Evolutionary conservation across 2,797 vertebrate species (phyloP), one percentile per base, ranked within the genome.

Genomic region (Bryconaethiops microstoma): DNA sequence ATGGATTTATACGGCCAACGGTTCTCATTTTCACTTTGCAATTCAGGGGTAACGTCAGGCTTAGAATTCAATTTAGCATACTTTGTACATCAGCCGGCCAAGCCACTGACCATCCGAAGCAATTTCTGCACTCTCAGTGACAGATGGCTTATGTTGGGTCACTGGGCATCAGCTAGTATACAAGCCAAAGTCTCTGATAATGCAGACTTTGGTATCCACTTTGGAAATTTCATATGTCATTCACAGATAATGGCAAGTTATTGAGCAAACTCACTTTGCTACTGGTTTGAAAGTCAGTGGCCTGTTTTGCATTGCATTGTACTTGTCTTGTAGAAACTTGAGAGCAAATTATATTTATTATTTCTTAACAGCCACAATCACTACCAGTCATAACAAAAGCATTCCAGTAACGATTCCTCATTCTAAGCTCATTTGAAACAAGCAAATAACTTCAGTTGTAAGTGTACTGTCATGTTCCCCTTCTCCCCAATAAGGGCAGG

Each of bases 41-140:
- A 42, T 55, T 81, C 48, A 35, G 17, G 83, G 67, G 84, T 82
- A 70, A 63, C 64, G 81, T 87, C 64, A 67, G 64, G 19, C 42
- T 67, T 42, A 40, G 39, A 67, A 67, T 67, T 67, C 17, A 8
- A 67, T 67, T 19, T 67, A 67, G 39, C 64, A 42, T n/a, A 67
- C 64, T 67, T 39, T 39, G 9, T 21, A 25, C 25, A 14, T 71
- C 84, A 82, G 83, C 78, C 45, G 16, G 14, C 17, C 17, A n/a
- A n/a, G 7, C 7, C 19, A 55, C 25, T 55, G 64, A 19, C 64
- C 35, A n/a, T 19, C 3, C 5, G 50, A 17, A 2, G 8, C 23
- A 29, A 5, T 55, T 54, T 1, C 52, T 54, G 2, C 12, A n/a
- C 23, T 52, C 10, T 25, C 52, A 21, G 7, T 70, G 68, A 29